phyloP scores from a whole-genome alignment of 2,888 invertebrate genomes.

The Oscheius sp. region DNA sequence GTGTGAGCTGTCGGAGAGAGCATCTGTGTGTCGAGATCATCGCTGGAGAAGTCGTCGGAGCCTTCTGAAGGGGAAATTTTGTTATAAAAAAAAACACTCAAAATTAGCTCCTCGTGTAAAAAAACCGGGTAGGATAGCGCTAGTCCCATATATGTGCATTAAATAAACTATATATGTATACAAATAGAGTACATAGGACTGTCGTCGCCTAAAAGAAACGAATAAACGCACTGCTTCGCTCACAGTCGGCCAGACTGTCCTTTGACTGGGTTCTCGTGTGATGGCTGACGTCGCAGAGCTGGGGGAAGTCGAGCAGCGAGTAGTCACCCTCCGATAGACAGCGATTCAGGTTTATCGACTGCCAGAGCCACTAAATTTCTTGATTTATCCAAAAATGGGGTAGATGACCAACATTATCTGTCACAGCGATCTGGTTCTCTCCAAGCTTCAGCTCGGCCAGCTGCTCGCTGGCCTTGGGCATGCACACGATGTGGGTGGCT shows the following conservation, averaged over 20 bases:
- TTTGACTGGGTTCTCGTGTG: conserved; percentile 13
- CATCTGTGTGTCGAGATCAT: conserved; percentile 12
- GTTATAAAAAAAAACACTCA: not conserved
- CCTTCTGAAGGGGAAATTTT: conserved; percentile 20
- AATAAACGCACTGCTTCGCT: conserved; percentile 23
- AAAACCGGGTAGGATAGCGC: too few species aligned
- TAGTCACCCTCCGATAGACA: conserved; percentile 35
- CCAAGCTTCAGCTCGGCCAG: not conserved
- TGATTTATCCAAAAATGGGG: not conserved
- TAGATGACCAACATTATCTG: not conserved
- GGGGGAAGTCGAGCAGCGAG: not conserved
- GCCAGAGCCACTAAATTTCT: conserved; percentile 43
- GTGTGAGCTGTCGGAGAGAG: conserved; percentile 8
- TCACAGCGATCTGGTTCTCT: conserved; percentile 12
- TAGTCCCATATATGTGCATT: not conserved
- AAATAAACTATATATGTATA: not conserved
- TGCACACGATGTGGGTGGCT: conserved; percentile 44
- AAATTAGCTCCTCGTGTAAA: too few species aligned
- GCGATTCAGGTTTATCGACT: conserved; percentile 35
- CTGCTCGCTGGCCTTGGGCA: conserved; percentile 24
- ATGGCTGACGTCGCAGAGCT: not conserved
- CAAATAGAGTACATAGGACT: not conserved
- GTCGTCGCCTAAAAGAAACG: not conserved
- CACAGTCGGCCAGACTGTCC: conserved; percentile 21
- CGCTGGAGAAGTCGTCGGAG: conserved; percentile 29